These are phyloP conservation scores for Decapterus maruadsi DNA, from an alignment of 2,797 vertebrate genomes.

Conservation along the genomic window DNA sequence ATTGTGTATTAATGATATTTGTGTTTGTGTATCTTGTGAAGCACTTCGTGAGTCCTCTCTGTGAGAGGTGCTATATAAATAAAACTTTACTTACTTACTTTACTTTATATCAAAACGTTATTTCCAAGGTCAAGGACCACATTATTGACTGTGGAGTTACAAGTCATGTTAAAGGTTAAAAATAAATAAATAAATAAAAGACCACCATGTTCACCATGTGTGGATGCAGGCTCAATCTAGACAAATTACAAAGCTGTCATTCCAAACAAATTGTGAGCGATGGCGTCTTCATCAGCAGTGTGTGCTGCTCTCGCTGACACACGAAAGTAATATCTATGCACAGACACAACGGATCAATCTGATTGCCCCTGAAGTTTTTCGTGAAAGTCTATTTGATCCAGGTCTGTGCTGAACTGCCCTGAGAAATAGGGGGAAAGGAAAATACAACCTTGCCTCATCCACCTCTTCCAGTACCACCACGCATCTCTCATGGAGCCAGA, in stretches of 20 bases:
- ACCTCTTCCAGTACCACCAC: slow-evolving; percentile 47
- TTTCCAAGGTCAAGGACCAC: neutral
- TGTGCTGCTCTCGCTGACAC: slow-evolving; percentile 12
- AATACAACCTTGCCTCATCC: slow-evolving; percentile 60
- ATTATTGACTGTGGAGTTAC: neutral
- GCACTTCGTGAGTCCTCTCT: no score
- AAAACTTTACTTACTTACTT: no score
- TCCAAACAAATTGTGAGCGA: slow-evolving; percentile 12
- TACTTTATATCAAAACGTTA: no score
- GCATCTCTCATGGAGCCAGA: slow-evolving; percentile 52
- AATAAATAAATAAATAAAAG: neutral
- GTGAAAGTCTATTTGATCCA: slow-evolving; percentile 54
- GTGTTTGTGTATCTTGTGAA: no score
- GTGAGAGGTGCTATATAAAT: no score
- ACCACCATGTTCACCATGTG: neutral
- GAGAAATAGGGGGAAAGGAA: slow-evolving; percentile 50
- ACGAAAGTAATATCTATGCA: slow-evolving; percentile 26
- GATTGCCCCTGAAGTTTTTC: slow-evolving; percentile 40
- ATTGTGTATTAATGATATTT: no score
- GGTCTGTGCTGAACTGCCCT: slow-evolving; percentile 35
- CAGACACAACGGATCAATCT: slow-evolving; percentile 38
- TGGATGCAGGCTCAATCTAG: no score
- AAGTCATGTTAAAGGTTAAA: neutral
- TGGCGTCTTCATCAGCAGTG: neutral
- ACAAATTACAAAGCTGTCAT: neutral